Conservation (phyloP, 2,888 invertebrate species). For the Dolichopus griseipennis region DNA sequence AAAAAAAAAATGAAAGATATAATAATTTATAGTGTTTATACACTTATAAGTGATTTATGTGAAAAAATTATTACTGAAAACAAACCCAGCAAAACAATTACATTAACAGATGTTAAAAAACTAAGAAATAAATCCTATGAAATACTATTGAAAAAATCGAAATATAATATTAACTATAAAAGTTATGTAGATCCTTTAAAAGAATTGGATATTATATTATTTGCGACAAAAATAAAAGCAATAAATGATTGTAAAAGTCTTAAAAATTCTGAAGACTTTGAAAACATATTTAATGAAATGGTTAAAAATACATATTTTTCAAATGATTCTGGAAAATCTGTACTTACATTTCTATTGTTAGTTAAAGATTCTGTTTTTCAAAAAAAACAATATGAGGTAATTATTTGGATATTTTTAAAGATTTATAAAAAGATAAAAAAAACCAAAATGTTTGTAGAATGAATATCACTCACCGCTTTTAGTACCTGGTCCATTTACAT, state of each 20-base stretch:
- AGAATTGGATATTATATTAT: conserved; percentile 28
- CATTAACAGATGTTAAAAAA: conserved; percentile 23
- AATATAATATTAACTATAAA: conserved; percentile 20
- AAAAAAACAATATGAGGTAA: conserved; percentile 19
- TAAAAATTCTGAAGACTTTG: conserved; percentile 26
- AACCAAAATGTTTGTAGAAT: not conserved
- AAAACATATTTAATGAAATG: conserved; percentile 26
- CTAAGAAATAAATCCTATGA: conserved; percentile 29
- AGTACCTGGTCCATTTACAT: conserved; percentile 30
- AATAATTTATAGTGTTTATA: conserved; percentile 27
- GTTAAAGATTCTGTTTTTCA: conserved; percentile 25
- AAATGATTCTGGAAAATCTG: conserved; percentile 25
- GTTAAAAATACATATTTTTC: conserved; percentile 25
- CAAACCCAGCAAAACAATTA: conserved; percentile 17
- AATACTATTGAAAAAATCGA: conserved; percentile 30
- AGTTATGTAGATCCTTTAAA: conserved; percentile 28
- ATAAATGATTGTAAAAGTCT: conserved; percentile 23
- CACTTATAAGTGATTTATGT: conserved; percentile 29
- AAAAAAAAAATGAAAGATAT: not conserved
- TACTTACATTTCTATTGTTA: conserved; percentile 27
- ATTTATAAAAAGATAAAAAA: not conserved
- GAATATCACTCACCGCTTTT: conserved; percentile 15
- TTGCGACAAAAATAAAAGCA: conserved; percentile 29
- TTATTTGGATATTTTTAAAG: not conserved
- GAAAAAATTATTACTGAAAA: conserved; percentile 23